Base-by-base conservation (phyloP, 2,113 vertebrate species). In the Tupaia chinensis region DNA sequence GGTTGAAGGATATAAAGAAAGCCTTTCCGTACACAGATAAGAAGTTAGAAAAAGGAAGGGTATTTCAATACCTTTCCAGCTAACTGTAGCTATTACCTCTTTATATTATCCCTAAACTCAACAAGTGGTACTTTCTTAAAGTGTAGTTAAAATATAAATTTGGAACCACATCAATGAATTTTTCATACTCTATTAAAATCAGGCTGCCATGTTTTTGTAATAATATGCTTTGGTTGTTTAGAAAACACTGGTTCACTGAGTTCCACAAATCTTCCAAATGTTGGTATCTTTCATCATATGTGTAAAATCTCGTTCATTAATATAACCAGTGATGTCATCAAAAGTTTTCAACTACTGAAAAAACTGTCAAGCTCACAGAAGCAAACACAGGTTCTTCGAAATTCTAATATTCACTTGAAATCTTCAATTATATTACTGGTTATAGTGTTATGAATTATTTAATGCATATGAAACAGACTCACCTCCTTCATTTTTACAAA, bases 311-410 rank as follows among this genome's bases (percentile, higher is more conserved):
- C 27, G 90, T 72, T 82, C 4, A 83, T 85, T 81, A 87, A 79
- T 53, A 32, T 87, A 54, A 78, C 58, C 44, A 93, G 22, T 83
- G 6, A 87, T 32, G 7, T 92, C 29, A 95, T 69, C 54, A 74
- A 72, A 73, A 73, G 34, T 29, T 9, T 86, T 77, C 56, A 91
- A 63, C 20, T 61, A 17, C 22, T 89, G 16, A 27, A 34, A 92
- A 94, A 94, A 84, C 34, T 78, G 29, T 84, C 4, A 83, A 87
- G 32, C 5, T 60, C 68, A 76, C 29, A 79, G 11, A 44, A 16
- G 16, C 27, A 90, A 93, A 82, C 56, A 93, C 9, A 44, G 61
- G 10, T 78, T 93, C 91, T 93, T 56, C 53, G 76, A 95, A 93
- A 78, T 73, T 87, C n/a, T 68, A 60, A n/a, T 83, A 89, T 69